Evolutionary conservation across 1,140 invertebrate genomes (phyloP), one percentile per base, ranked within the genome.

Genomic region (Globodera ellingtonae): DNA sequence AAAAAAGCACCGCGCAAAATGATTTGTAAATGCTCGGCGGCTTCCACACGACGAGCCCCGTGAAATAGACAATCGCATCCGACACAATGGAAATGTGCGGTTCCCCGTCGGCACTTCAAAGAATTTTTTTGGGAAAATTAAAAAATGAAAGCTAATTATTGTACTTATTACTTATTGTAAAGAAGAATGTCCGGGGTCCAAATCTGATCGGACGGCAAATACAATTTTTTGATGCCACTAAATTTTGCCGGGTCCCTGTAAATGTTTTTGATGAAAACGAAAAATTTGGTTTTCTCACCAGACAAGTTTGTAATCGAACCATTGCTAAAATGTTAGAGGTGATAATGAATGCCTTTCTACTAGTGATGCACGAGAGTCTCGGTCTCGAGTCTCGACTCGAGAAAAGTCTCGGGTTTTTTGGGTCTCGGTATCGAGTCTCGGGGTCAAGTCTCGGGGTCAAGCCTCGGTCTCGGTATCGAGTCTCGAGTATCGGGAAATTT

Each of bases 1-100:
- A 18, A 69, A 18, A 50, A 35, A 97, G 94, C 84, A 98, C 96
- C 9, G 77, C 74, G 70, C 97, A 99, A 4, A 95, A 98, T 6
- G 95, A 97, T 90, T 98, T 98, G 90, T 98, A 98, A 89, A 99
- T 98, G 13, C 96, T 96, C 72, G 96, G 96, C 56, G 96, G 96
- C 89, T 97, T 97, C 96, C 96, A 98, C 47, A 94, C 92, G 65
- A 98, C 95, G 91, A 94, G 94, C 21, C 97, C 97, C 89, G 95
- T 96, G 89, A 95, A 93, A 89, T 92, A 88, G 52, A 92, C 86
- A 6, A 90, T 90, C 3, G 91, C 91, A 82, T 92, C 92, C 21
- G 90, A 91, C 86, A 91, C 90, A 15, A 91, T 87, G 8, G 91
- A 91, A 8, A 92, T 90, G 76, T 92, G 90, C 72, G 91, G 92